These are phyloP conservation scores for Pimpla rufipes DNA, from an alignment of 2,888 invertebrate genomes.

Conservation along the genomic window DNA sequence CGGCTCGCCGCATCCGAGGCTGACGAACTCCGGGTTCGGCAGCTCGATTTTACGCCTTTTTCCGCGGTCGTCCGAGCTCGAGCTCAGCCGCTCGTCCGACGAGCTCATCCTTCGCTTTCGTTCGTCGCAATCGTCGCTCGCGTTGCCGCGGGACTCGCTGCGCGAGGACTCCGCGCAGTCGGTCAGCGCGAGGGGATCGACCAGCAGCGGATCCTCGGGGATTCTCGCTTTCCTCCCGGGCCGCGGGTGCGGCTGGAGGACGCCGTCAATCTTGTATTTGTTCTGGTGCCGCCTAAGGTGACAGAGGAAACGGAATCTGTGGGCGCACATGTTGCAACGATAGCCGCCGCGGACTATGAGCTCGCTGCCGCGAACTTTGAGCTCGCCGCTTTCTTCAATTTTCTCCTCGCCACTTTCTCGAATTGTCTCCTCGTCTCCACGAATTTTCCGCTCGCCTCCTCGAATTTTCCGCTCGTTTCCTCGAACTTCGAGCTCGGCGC, in stretches of 20 bases:
- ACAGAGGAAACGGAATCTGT: neutral
- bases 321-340: conserved; percentile 33
- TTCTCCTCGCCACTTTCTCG: too few relatives aligned
- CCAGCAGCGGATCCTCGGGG: neutral
- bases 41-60: conserved; percentile 51
- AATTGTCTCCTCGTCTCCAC: too few relatives aligned
- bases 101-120: neutral
- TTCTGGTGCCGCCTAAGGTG: conserved; percentile 9
- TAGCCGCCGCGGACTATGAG: too few relatives aligned
- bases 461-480: too few relatives aligned
- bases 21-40: neutral
- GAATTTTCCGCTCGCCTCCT: too few relatives aligned
- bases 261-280: conserved; percentile 13
- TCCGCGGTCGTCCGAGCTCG: neutral
- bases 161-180: neutral
- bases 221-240: neutral
- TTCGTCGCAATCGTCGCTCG: neutral
- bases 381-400: neutral
- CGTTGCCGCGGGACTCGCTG: neutral
- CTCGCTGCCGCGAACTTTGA: too few relatives aligned
- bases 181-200: conserved; percentile 29
- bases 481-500: too few relatives aligned
- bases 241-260: conserved; percentile 16
- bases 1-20: conserved; percentile 23
- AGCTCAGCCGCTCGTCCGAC: conserved; percentile 25